phyloP scores from a whole-genome alignment of 2,113 vertebrate species.

The Lamprotornis superbus region DNA sequence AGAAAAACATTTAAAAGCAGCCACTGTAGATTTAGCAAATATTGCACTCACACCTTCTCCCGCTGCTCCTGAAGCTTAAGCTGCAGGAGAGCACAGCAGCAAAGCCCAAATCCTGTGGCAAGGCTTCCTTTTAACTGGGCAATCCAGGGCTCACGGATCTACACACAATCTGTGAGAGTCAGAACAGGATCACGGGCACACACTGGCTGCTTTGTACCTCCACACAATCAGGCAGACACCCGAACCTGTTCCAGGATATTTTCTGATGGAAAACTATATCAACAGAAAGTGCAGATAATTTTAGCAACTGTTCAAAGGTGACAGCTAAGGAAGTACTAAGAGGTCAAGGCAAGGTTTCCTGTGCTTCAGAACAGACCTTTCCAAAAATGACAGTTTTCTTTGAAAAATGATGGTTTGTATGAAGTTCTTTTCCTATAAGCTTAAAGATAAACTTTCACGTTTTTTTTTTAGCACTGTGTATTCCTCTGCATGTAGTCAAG shows the following conservation, averaged over 20 bases:
- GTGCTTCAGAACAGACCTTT: neutral
- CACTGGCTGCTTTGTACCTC: neutral
- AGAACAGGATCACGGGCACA: neutral
- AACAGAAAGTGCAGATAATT: neutral
- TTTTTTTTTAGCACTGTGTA: neutral
- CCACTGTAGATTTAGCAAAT: neutral
- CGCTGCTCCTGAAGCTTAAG: neutral
- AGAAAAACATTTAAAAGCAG: neutral
- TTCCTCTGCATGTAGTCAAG: neutral
- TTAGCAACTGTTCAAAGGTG: neutral
- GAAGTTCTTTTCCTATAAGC: neutral
- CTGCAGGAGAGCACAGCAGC: neutral
- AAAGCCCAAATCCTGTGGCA: neutral
- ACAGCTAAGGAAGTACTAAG: neutral
- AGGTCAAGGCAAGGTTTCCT: neutral
- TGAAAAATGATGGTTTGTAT: neutral
- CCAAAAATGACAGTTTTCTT: neutral
- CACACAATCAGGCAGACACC: neutral
- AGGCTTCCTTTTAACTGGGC: neutral
- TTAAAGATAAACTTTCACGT: neutral
- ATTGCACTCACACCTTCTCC: neutral
- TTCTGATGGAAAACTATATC: neutral
- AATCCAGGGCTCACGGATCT: neutral
- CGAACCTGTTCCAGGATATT: neutral
- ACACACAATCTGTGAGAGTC: accelerated